phyloP scores from a whole-genome alignment of 2,113 vertebrate species.

The Limnothrissa miodon region DNA sequence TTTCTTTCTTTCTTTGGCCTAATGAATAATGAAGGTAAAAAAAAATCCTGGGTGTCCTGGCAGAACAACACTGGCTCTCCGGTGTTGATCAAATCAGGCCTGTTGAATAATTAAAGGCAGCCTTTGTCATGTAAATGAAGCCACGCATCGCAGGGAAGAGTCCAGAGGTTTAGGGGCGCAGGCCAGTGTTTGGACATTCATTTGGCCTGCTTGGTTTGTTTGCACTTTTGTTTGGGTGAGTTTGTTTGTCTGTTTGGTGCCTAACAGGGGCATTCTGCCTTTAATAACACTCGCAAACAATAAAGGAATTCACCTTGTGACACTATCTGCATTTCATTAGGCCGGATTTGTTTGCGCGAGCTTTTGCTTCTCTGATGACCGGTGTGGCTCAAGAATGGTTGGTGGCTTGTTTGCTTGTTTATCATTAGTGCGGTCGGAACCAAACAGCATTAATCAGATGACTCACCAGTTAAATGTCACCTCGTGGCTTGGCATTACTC shows the following conservation, averaged over 20 bases:
- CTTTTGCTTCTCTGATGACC: neutral
- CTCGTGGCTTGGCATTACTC: neutral
- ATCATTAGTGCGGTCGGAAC: neutral
- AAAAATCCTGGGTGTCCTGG: conserved; percentile 72
- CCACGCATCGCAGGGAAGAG: conserved; percentile 36
- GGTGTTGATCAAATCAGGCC: conserved; percentile 75
- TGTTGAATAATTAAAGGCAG: conserved; percentile 75
- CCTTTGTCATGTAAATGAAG: conserved; percentile 77
- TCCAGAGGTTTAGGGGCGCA: conserved; percentile 22
- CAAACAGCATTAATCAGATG: neutral
- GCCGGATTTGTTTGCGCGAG: neutral
- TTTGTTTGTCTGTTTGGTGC: neutral
- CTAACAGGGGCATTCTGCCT: neutral
- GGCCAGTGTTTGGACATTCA: conserved; percentile 17
- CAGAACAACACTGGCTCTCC: conserved; percentile 67
- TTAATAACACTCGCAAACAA: neutral
- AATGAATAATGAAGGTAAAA: conserved; percentile 77
- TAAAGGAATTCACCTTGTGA: neutral
- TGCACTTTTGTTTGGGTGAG: neutral
- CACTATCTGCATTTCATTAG: neutral
- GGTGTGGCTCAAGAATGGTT: neutral
- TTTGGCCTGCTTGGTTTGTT: conserved; percentile 46
- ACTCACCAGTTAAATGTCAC: neutral
- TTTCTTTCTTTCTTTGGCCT: conserved; percentile 44
- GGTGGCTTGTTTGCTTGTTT: neutral